Base-by-base conservation (phyloP, 2,888 invertebrate genomes). In the Eupeodes luniger region DNA sequence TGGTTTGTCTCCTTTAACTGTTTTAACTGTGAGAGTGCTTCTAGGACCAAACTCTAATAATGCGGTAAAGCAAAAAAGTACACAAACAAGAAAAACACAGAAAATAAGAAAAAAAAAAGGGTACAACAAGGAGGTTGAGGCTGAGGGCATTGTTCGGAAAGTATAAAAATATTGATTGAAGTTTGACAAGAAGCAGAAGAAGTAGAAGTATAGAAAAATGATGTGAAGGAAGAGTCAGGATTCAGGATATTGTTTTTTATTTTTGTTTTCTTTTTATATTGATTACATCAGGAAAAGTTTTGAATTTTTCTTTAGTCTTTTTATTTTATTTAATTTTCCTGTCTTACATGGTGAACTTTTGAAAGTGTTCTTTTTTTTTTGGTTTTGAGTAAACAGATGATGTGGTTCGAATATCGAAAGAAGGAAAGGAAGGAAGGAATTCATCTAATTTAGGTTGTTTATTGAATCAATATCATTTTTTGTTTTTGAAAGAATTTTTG, bases 401-500 rank as follows among this genome's bases (percentile, higher is more conserved):
- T 72, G 78, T 49, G 72, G 57, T 34, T 40, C 5, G 40, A 9
- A 57, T 2, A 51, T 1, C 5, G 53, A 16, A 53, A 5, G 67
- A 19, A 55, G 40, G 36, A 7, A 67, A 47, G 64, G 34, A 47
- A 70, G 55, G 36, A 70, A 19, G 40, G 16, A 66, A 66, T 66
- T 66, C 78, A 74, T 74, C 27, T 36, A 62, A 62, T 67, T 79
- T 78, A n/a, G 36, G 66, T 61, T 79, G 59, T 74, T 84, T 79
- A 79, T 78, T 27, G 77, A 77, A 77, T 82, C 81, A 82, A 76
- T 82, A 67, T 61, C n/a, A 19, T 55, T 19, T 69, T 53, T 10
- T 55, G 40, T 40, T 51, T 36, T 36, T 7, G 1, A n/a, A 9
- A 27, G 16, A 44, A 40, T 12, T 9, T 12, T 55, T 19, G 9